Evolutionary conservation across 2,888 invertebrate genomes (phyloP), one percentile per base, ranked within the genome.

Genomic region (Agonopterix alstromeriana): DNA sequence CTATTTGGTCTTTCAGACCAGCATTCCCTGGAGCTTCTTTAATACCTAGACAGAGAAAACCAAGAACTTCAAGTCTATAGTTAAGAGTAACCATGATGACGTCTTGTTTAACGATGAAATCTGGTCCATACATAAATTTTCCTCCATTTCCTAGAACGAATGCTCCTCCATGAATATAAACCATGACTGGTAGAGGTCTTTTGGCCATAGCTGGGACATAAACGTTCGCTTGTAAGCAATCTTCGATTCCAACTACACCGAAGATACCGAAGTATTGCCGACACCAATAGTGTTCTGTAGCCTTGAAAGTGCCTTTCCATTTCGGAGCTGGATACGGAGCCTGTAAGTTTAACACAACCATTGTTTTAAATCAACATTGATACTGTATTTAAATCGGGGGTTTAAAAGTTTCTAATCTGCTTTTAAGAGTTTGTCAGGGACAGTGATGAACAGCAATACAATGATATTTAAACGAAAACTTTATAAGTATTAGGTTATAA

Each of bases 1-100:
- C 82, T 40, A 86, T 63, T 55, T 87, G 87, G 48, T 88, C 87
- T 65, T 83, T 86, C 1, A 88, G 56, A 0, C 82, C 87, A 45
- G 83, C 83, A 42, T 87, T 88, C 2, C 87, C 87, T 7, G 87
- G 87, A 0, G 80, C 87, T 53, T 83, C 85, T 60, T 83, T 72
- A 3, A 75, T 84, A 5, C 79, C 77, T 8, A 88, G 67, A 57
- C 87, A 87, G 11, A 78, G 55, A 48, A 87, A 88, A 1, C 87
- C 87, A 10, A 87, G 62, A 1, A 71, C 69, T 35, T 84, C 84
- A 47, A 88, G 67, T 57, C 87, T 77, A 55, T 88, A 88, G 55
- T 87, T 83, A 54, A 88, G 79, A 2, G 86, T 84, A 0, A 86
- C 80, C 55, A 87, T 42, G 49, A 88, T 80, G 0, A 87, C 78